Base-by-base conservation (phyloP, 2,888 invertebrate genomes). In the Chalcosyrphus nemorum region DNA sequence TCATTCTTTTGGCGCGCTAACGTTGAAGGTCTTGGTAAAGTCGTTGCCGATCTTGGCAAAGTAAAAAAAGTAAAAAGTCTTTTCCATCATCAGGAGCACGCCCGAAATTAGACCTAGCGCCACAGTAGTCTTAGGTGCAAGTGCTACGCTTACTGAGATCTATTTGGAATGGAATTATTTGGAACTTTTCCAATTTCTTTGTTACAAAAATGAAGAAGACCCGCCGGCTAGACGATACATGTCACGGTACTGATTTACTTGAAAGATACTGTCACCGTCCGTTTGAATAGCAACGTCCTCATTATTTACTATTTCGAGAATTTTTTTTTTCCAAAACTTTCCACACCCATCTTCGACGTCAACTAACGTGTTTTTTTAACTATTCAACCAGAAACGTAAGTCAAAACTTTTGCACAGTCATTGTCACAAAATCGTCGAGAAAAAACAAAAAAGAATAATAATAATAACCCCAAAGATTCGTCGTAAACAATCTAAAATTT, bases 401-500 rank as follows among this genome's bases (percentile, higher is more conserved):
- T 17, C 11, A 32, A 54, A 2, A 54, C 32, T 17, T 13, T 7
- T 19, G 32, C 17, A 19, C 13, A 27, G 24, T 11, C 24, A 43
- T 27, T 32, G 38, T 19, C 52, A 6, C 38, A 17, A 6, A 7
- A 54, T 7, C 32, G n/a, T n/a, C n/a, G n/a, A n/a, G n/a, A n/a
- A n/a, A n/a, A n/a, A n/a, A n/a, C n/a, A n/a, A n/a, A n/a, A n/a
- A n/a, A n/a, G n/a, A n/a, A n/a, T n/a, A n/a, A n/a, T n/a, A 50
- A 38, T 4, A 65, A 35, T 38, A 21, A 15, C 50, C 11, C 65
- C 1, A 57, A 32, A 21, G 19, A 13, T 35, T 65, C 21, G 13
- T 38, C 9, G 35, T 65, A 50, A 65, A 65, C 50, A 50, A 35
- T 50, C 50, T 38, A 56, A 15, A 57, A 70, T 47, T 70, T 45